Evolutionary conservation across 53 echinoderm and acorn worm genomes (phyloP).

Genomic region (Antedon mediterranea): DNA sequence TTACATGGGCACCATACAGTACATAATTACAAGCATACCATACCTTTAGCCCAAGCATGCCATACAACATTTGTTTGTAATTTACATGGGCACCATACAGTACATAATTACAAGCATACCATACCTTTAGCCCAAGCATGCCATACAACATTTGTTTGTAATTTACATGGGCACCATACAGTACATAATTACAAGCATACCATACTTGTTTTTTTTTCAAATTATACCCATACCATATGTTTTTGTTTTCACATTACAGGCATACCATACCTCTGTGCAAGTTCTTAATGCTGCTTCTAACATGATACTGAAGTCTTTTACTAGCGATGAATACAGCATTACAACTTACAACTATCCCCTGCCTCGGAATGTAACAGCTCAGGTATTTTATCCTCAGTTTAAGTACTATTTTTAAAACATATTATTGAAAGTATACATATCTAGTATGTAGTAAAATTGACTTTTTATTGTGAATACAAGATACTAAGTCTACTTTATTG

Average conservation of each 20-base stretch:
- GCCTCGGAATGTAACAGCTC: slow-evolving; percentile 43
- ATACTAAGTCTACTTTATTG: no score
- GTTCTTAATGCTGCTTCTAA: slow-evolving; percentile 49
- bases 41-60: no score
- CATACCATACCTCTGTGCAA: slow-evolving; percentile 65
- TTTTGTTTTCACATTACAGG: slow-evolving; percentile 21
- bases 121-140: no score
- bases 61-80: background rate
- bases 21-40: slow-evolving; percentile 32
- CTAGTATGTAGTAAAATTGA: no score
- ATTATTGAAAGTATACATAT: no score
- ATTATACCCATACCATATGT: background rate
- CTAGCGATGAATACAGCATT: slow-evolving; percentile 50
- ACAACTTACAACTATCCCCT: slow-evolving; percentile 66
- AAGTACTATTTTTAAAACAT: no score
- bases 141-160: background rate
- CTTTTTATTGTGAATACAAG: no score
- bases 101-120: slow-evolving; percentile 34
- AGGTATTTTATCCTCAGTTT: slow-evolving; percentile 43
- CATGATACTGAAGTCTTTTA: slow-evolving; percentile 54
- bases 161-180: slow-evolving; percentile 59
- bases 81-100: slow-evolving; percentile 68
- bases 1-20: slow-evolving; percentile 72
- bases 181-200: slow-evolving; percentile 16
- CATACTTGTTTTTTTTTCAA: background rate